Evolutionary conservation across 2,113 vertebrate species (phyloP), one percentile per base, ranked within the genome.

Genomic region (Delphinapterus leucas): DNA sequence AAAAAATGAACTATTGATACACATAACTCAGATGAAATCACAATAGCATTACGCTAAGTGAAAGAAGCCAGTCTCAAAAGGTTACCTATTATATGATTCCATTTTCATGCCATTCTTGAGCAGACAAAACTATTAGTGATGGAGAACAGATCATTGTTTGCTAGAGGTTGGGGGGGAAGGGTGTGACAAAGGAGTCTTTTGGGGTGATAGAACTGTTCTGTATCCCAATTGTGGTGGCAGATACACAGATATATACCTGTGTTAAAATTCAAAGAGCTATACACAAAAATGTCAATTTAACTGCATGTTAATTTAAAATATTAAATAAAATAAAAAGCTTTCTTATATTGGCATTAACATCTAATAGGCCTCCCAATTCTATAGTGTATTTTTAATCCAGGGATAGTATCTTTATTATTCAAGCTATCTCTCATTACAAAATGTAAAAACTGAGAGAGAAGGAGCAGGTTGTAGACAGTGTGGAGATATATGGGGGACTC

Each of bases 181-280:
- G 6, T 65, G 4, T 53, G 71, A 53, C 8, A 60, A 93, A 12
- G 49, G 10, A 81, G n/a, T 77, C 49, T 28, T 77, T 44, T 41
- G 15, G 26, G 38, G 26, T 67, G 41, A 44, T 20, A 31, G 20
- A 67, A 79, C 61, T 68, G 31, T 53, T 71, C 18, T 21, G 47
- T 53, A 80, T 83, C 36, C 38, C 25, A 21, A 61, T 6, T 73
- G 17, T 55, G n/a, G 61, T 77, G 9, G 33, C 25, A 9, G 85
- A 87, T 77, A 88, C 18, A 47, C 53, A 77, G 80, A 86, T 36
- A 84, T 5, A 60, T 15, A 76, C 23, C n/a, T 55, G 26, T 49
- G 31, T 73, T 90, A 88, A 97, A 84, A 93, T 85, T 84, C 73
- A 92, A 17, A 95, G 53, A 77, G 38, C 33, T 92, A 11, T 63